Evolutionary conservation across 2,113 vertebrate species (phyloP).

Genomic region (Coregonus clupeaformis): DNA sequence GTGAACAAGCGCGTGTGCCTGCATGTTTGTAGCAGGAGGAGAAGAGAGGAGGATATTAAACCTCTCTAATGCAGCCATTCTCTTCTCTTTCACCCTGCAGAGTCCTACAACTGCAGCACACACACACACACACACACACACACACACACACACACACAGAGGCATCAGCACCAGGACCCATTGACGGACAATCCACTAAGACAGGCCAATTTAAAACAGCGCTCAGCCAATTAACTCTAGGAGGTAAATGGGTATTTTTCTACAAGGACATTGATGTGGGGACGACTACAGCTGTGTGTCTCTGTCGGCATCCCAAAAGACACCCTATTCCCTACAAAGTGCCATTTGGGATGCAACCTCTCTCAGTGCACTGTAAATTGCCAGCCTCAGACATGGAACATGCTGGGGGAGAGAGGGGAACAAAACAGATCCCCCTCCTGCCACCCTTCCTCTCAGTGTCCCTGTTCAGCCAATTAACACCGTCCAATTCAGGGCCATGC

Average conservation of each 20-base stretch:
- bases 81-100: conserved; percentile 19
- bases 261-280: conserved; percentile 49
- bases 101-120: conserved; percentile 50
- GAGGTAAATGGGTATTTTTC: conserved; percentile 48
- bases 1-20: not conserved
- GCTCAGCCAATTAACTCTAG: conserved; percentile 63
- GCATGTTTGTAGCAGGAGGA: not conserved
- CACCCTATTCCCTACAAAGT: too few species aligned
- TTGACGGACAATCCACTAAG: conserved; percentile 12
- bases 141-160: not conserved
- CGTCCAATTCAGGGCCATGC: too few species aligned
- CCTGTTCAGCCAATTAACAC: not conserved
- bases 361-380: not conserved
- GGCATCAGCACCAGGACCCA: not conserved
- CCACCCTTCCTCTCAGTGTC: too few species aligned
- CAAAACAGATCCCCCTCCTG: not conserved
- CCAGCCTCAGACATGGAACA: not conserved
- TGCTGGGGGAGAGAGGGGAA: not conserved
- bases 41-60: conserved; percentile 51
- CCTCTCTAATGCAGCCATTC: conserved; percentile 54
- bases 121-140: conserved; percentile 23
- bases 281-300: conserved; percentile 26
- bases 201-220: conserved; percentile 60
- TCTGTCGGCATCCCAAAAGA: not conserved
- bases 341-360: too few species aligned